These are phyloP conservation scores for Sebastes kiyomatsui DNA, from an alignment of 2,797 vertebrate genomes.

Conservation along the genomic window DNA sequence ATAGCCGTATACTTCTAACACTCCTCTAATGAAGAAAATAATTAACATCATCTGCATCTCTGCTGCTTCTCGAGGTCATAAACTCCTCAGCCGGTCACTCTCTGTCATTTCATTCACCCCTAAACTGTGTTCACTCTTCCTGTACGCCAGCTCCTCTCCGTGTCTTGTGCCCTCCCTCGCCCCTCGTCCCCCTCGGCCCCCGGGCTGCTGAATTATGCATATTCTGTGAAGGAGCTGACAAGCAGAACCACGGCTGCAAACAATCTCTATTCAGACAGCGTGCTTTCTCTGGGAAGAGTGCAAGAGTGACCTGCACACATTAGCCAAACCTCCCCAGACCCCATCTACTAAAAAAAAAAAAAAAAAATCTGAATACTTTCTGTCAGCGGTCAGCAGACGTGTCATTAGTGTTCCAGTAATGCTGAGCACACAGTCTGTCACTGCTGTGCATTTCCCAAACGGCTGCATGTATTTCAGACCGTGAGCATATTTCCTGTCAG, in stretches of 20 bases:
- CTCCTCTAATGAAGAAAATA: not conserved
- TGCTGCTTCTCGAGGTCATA: constrained; percentile 5
- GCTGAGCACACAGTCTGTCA: constrained; percentile 50
- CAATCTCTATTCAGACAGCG: constrained; percentile 71
- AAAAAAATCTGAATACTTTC: not conserved
- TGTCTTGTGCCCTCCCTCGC: constrained; percentile 31
- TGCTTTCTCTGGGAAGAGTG: constrained; percentile 31
- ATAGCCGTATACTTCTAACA: not conserved
- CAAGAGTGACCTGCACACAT: constrained; percentile 55
- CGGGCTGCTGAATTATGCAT: constrained; percentile 77
- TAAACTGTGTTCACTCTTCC: constrained; percentile 29
- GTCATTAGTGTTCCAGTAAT: constrained; percentile 39
- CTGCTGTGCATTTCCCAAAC: constrained; percentile 35
- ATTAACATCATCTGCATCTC: not conserved
- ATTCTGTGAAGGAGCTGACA: constrained; percentile 73
- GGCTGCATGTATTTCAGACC: constrained; percentile 9
- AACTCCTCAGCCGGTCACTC: not conserved
- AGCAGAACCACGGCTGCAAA: constrained; percentile 71
- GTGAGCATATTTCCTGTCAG: constrained; percentile 12
- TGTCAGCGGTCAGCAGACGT: constrained; percentile 35
- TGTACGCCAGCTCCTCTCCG: constrained; percentile 9
- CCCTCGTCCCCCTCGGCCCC: constrained; percentile 17
- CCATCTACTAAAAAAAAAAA: not conserved
- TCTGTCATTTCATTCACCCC: constrained; percentile 32
- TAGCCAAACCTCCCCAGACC: constrained; percentile 15